Percentiles rank a stretch among this genome's conserved stretches.
Evolutionary conservation across 1,140 invertebrate genomes (phyloP).

Genomic region (Aphaenogaster rudis): DNA sequence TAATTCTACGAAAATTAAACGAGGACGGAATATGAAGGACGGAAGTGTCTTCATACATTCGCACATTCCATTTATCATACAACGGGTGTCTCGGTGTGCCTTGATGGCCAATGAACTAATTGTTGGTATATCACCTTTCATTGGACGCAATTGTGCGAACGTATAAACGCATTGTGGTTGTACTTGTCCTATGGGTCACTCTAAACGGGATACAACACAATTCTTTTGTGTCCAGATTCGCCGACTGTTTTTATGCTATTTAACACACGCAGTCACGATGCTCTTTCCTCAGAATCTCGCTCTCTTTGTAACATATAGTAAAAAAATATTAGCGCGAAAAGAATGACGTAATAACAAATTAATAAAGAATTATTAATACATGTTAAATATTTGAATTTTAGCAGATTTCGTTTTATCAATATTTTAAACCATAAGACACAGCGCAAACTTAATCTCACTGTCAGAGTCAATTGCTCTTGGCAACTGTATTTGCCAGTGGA

Average conservation of each 20-base stretch:
- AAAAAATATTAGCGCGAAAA: not conserved
- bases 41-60: not conserved
- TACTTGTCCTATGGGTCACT: slow-evolving; percentile 75
- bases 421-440: slow-evolving; percentile 9
- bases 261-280: not conserved
- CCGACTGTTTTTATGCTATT: slow-evolving; percentile 54
- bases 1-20: slow-evolving; percentile 69
- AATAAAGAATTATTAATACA: not conserved
- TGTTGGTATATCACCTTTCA: slow-evolving; percentile 83
- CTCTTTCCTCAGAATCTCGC: not conserved
- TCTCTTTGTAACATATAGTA: not conserved
- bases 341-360: not conserved
- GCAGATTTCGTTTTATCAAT: not conserved
- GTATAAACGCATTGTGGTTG: slow-evolving; percentile 78
- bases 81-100: slow-evolving; percentile 67
- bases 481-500: slow-evolving; percentile 37
- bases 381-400: slow-evolving; percentile 30
- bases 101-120: slow-evolving; percentile 83
- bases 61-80: slow-evolving; percentile 28
- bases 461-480: slow-evolving; percentile 75
- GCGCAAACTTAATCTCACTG: slow-evolving; percentile 67
- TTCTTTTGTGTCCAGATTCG: slow-evolving; percentile 73
- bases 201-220: slow-evolving; percentile 81
- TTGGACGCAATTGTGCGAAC: slow-evolving; percentile 81
- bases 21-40: slow-evolving; percentile 44